Evolutionary conservation across 2,888 invertebrate genomes (phyloP), one percentile per base, ranked within the genome.

Genomic region (Hyalella azteca): DNA sequence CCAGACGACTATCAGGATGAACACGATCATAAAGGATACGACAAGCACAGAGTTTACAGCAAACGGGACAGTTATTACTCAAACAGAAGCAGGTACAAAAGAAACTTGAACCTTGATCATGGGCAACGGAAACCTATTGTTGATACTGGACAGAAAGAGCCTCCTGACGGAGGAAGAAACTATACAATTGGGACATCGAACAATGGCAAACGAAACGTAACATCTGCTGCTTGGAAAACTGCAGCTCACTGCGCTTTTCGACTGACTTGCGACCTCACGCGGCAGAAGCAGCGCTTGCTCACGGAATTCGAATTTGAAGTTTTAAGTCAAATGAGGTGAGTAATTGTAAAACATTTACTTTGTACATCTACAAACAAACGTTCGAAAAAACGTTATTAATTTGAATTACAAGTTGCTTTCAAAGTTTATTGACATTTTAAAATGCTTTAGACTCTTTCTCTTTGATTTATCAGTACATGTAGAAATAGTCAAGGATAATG

Each of bases 91-190:
- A 9, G 66, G 4, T 36, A 66, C 66, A 66, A 66, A 36, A 32
- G 66, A 36, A 19, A 36, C 19, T 32, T 36, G 39, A 32, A n/a
- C 13, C 13, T 19, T 0, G 11, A 29, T 36, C 29, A 32, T 66
- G n/a, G 29, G 39, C 66, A 36, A 66, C 11, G 3, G 36, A 36
- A 3, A 3, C 13, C 66, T 19, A 36, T 29, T 29, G 66, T 66
- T 15, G 66, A 66, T 39, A 66, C 66, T 11, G 66, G 66, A n/a
- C 66, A 66, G n/a, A n/a, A n/a, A n/a, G n/a, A n/a, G 39, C 36
- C 36, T 36, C 36, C 50, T 22, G 15, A 50, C 15, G 22, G 50
- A 50, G 22, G 50, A 2, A 22, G 32, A 13, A 26, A 26, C 22
- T 3, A 26, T 32, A 5, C 19, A 4, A 11, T 36, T 5, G 29